Evolutionary conservation across 2,797 vertebrate species (phyloP).

Genomic region (Chaetophractus vellerosus): DNA sequence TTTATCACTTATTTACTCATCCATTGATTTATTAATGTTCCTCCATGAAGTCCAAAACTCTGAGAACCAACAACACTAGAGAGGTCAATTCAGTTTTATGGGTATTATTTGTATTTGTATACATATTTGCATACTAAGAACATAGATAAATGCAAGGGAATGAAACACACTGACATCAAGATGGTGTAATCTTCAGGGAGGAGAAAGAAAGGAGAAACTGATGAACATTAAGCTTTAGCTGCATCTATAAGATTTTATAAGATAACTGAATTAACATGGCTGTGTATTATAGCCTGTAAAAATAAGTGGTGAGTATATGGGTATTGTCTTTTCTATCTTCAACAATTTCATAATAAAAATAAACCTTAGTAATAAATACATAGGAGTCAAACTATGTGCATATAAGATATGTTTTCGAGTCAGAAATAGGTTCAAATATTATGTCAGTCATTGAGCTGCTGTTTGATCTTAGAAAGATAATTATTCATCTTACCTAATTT

Average conservation of each 20-base stretch:
- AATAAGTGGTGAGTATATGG: not conserved
- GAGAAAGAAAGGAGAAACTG: not conserved
- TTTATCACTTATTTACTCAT: conserved; percentile 4
- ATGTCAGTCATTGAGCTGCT: not conserved
- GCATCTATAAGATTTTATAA: conserved; percentile 12
- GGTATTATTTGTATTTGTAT: not conserved
- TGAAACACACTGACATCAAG: not conserved
- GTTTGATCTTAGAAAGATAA: not conserved
- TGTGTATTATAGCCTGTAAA: not conserved
- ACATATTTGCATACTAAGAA: not conserved
- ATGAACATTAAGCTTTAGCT: not conserved
- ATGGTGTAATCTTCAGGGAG: not conserved
- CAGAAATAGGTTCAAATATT: not conserved
- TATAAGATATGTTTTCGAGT: not conserved
- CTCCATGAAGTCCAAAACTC: not conserved
- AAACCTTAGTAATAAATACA: not conserved
- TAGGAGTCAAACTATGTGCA: not conserved
- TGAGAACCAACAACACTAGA: not conserved
- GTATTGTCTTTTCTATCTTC: not conserved
- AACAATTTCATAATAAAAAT: not conserved
- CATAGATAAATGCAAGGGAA: conserved; percentile 3
- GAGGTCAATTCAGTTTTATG: not conserved
- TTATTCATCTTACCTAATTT: not conserved
- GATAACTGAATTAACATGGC: not conserved
- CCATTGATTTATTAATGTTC: conserved; percentile 14